phyloP scores from a whole-genome alignment of 2,113 vertebrate genomes.

The Peromyscus californicus region DNA sequence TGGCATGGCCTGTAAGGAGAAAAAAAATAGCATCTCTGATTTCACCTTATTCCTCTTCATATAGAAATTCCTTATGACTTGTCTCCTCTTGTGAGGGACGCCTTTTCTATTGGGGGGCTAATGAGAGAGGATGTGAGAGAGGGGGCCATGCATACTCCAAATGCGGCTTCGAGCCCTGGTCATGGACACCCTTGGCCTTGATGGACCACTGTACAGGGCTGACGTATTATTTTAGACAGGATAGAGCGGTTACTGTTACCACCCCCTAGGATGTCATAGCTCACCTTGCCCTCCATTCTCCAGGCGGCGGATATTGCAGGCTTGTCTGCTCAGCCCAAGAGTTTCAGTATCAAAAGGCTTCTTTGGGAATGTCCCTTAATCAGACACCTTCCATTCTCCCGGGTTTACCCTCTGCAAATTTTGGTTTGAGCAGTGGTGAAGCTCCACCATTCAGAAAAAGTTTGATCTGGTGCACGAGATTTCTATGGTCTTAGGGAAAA shows the following conservation, averaged over 20 bases:
- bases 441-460: not conserved
- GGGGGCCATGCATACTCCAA: not conserved
- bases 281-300: not conserved
- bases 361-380: not conserved
- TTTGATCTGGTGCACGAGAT: not conserved
- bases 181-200: not conserved
- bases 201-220: not conserved
- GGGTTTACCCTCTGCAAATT: not conserved
- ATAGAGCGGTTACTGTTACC: not conserved
- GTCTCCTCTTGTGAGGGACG: conserved; percentile 70
- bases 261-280: not conserved
- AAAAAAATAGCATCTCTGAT: conserved; percentile 68
- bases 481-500: not conserved
- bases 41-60: conserved; percentile 77
- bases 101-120: conserved; percentile 70
- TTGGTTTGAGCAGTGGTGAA: not conserved
- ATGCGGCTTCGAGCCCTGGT: fast-evolving
- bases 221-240: not conserved
- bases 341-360: conserved; percentile 33
- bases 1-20: conserved; percentile 76
- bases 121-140: conserved; percentile 54
- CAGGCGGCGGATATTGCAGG: too few species aligned
- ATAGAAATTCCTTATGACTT: conserved; percentile 83
- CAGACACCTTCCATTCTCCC: not conserved
- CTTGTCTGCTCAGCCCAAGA: not conserved